phyloP scores from a whole-genome alignment of 1,140 invertebrate genomes.

The Ceratina australensis region DNA sequence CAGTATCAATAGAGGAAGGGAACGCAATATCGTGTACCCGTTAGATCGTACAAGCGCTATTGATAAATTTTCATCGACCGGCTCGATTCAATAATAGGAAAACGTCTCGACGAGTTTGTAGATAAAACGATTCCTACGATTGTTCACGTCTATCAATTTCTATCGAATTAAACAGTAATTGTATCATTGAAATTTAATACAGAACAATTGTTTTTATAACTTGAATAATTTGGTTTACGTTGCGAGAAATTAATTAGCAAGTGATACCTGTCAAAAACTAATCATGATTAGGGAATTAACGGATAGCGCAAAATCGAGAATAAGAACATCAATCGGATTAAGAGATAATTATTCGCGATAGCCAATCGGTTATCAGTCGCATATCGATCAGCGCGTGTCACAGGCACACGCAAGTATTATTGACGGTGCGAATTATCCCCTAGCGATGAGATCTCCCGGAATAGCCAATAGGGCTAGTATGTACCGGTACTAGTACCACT shows the following conservation, averaged over 20 bases:
- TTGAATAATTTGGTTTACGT: not conserved
- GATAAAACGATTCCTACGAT: not conserved
- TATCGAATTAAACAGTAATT: no score
- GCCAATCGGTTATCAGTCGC: constrained; percentile 14
- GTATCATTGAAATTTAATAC: no score
- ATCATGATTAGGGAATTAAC: not conserved
- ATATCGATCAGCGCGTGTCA: constrained; percentile 28
- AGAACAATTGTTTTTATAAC: no score
- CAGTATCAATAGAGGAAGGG: constrained; percentile 63
- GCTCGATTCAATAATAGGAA: not conserved
- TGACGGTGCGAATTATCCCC: constrained; percentile 60
- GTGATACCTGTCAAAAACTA: not conserved
- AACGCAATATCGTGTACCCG: constrained; percentile 34
- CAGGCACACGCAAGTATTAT: constrained; percentile 41
- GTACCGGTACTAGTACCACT: not conserved
- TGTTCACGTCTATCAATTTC: no score
- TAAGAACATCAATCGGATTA: not conserved
- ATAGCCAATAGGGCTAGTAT: constrained; percentile 52
- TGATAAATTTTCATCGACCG: constrained; percentile 57
- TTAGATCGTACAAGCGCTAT: constrained; percentile 44
- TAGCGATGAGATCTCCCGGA: constrained; percentile 49
- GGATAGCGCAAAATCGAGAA: not conserved
- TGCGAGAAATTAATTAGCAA: not conserved
- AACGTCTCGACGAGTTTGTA: no score
- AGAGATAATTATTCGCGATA: not conserved